A percentile compares a stretch with the other conserved stretches of the same genome.
Evolutionary conservation across 2,113 vertebrate genomes (phyloP).

Genomic region (Gymnocephalus cernua): DNA sequence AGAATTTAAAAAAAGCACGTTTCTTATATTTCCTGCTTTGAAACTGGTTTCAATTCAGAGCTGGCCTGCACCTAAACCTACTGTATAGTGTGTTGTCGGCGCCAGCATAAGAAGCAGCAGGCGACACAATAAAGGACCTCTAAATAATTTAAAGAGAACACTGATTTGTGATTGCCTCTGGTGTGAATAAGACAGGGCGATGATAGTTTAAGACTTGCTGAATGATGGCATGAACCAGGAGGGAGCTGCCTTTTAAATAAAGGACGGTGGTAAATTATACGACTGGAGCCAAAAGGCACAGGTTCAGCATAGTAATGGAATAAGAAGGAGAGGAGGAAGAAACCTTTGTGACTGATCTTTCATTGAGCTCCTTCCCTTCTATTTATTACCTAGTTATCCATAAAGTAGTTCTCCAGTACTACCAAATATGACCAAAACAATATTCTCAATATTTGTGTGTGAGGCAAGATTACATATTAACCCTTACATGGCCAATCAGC

Average conservation of each 20-base stretch:
- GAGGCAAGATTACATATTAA: not conserved
- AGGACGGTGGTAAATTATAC: conserved; percentile 58
- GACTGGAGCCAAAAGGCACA: conserved; percentile 52
- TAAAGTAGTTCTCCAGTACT: not conserved
- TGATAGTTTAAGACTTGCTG: conserved; percentile 65
- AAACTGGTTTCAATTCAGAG: conserved; percentile 10
- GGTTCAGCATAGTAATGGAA: conserved; percentile 38
- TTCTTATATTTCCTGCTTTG: not conserved
- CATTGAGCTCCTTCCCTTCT: conserved; percentile 11
- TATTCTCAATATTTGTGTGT: conserved; percentile 2
- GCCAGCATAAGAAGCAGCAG: conserved; percentile 23
- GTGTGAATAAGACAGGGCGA: conserved; percentile 55
- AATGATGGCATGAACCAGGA: conserved; percentile 63
- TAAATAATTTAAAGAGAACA: conserved; percentile 56
- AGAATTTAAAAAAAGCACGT: not conserved
- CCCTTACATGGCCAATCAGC: not conserved
- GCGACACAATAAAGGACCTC: conserved; percentile 41
- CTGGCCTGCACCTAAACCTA: not conserved
- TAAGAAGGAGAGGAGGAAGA: not conserved
- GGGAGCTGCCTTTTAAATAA: conserved; percentile 67
- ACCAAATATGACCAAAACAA: not conserved
- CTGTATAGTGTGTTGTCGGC: conserved; percentile 9
- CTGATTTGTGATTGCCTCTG: conserved; percentile 61
- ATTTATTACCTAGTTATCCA: conserved; percentile 11
- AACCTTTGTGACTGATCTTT: conserved; percentile 31